Evolutionary conservation across 1,140 invertebrate genomes (phyloP), one percentile per base, ranked within the genome.

Genomic region (Paraescarpia echinospica): DNA sequence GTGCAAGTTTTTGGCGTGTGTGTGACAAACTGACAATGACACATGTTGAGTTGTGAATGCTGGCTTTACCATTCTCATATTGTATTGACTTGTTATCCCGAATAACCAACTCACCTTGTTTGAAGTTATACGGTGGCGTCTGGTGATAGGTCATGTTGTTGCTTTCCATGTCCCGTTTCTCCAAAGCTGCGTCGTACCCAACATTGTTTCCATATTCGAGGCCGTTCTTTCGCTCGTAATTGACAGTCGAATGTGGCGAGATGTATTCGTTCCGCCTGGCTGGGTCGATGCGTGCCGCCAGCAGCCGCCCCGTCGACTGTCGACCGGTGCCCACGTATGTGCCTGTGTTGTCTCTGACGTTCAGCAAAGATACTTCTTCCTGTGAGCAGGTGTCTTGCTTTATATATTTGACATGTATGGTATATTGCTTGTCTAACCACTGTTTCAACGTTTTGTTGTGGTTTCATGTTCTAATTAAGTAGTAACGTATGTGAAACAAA

Each of bases 181-280:
- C 91, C n/a, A 91, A 41, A 4, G 41, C 41, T 41, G 41, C 94
- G 93, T 95, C 95, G 91, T 95, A 95, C 1, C 95, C 95, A 89
- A 95, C 94, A 35, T 94, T 94, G 93, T 95, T 95, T 51, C 95
- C 95, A 94, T 95, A 95, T 93, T 95, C 95, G 33, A 92, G 93
- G 33, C 91, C 33, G 92, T 95, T 95, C 77, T 91, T 92, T 31
- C 35, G 91, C 93, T 95, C 95, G 94, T 94, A 95, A 91, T 95
- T 95, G 8, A 94, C 92, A 6, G 89, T 18, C 2, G 95, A 95
- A 35, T 92, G 93, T 89, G 93, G 89, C 51, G 94, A 93, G 14
- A 95, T 94, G 91, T 94, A 95, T 35, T 91, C 51, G 34, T 94
- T 94, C 22, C 93, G 92, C 92, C 93, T 93, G 33, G 93, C 92